Conservation (phyloP, 1,140 invertebrate species). For the Apocrypta bakeri region DNA sequence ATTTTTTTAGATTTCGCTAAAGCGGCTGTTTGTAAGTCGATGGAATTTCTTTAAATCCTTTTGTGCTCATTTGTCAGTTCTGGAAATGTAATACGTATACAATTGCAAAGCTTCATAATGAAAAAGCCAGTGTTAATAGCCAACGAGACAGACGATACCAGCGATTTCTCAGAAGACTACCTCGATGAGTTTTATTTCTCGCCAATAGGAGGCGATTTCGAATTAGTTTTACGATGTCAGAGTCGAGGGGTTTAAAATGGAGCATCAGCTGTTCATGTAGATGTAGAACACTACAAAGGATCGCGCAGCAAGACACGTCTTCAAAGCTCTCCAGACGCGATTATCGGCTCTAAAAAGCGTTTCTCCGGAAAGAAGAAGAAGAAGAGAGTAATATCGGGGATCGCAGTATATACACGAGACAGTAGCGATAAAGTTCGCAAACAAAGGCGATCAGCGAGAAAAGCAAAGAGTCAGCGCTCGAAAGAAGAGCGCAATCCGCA, state of each 20-base stretch:
- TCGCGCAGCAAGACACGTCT: not conserved
- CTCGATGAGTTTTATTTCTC: not conserved
- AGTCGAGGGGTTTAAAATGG: not conserved
- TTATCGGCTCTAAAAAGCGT: not conserved
- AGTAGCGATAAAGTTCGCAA: not conserved
- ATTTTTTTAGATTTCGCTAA: constrained; percentile 5
- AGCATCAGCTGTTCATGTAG: not conserved
- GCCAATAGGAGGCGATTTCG: not conserved
- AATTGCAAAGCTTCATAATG: no score
- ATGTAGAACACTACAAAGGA: not conserved
- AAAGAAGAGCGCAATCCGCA: not conserved
- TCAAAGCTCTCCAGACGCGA: not conserved
- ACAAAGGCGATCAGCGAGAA: constrained; percentile 13
- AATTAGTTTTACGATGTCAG: not conserved
- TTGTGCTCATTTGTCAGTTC: constrained; percentile 21
- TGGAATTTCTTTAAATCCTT: not conserved
- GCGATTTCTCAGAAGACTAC: not conserved
- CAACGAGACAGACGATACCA: not conserved
- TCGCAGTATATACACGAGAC: not conserved
- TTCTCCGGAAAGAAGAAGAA: not conserved
- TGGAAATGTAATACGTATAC: not conserved
- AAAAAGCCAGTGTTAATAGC: not conserved
- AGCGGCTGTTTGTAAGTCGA: not conserved
- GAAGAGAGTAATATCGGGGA: constrained; percentile 10
- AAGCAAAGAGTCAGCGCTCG: constrained; percentile 19